Evolutionary conservation across 1,140 invertebrate genomes (phyloP), one percentile per base, ranked within the genome.

Genomic region (Euborellia annulipes): DNA sequence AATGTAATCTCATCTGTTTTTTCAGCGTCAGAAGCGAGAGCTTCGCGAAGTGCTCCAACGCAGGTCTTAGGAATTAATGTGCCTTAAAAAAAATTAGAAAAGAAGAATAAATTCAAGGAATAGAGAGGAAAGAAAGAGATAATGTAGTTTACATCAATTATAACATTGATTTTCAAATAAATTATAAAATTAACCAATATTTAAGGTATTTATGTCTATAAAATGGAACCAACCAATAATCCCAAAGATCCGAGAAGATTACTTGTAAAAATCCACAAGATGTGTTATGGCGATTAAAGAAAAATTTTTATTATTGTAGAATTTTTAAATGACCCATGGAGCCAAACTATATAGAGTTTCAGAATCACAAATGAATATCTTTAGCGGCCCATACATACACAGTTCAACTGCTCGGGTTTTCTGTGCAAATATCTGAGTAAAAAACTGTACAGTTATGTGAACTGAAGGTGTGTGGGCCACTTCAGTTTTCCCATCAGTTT

Each of bases 21-120:
- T 54, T 86, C 82, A 2, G 85, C 81, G 65, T 89, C 85, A 7
- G 79, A 71, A 14, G 80, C 74, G 16, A 92, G 67, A 36, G 83
- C 80, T 59, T 84, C 76, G 53, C 76, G 74, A 18, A 93, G 64
- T 20, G 78, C 62, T 50, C 85, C 78, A 52, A 88, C 80, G 61
- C 85, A 89, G 56, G 82, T 84, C 62, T 86, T 85, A 54, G 88
- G 88, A 65, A 92, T 91, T 46, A 92, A 61, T 8, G 85, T 91
- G 50, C 88, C 79, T 82, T 64, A 32, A 64, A 62, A 22, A 46
- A 16, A 55, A 55, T 55, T 51, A 47, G 43, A 20, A 11, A 47
- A 32, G 16, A 14, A 48, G n/a, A 47, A 9, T 38, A 27, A 17
- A 18, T 17, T 17, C 13, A 46, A 45, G n/a, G 13, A 22, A 8